Evolutionary conservation across 23 tunicate genomes (phyloP).

Genomic region (Trididemnum miniatum): DNA sequence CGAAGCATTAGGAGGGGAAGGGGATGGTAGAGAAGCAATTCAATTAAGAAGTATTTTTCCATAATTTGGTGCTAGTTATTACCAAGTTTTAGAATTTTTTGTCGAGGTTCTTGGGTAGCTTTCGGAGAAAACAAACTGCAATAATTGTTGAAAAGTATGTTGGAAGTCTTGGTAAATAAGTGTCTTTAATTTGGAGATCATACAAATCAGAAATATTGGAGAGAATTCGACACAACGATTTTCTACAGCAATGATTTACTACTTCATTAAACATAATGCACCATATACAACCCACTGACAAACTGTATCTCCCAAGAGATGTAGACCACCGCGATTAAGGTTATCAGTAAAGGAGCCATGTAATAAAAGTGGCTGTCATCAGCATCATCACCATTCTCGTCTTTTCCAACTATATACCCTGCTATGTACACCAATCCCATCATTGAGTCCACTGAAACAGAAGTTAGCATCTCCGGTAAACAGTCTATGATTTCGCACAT

Average conservation of each 20-base stretch:
- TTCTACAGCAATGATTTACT: background rate
- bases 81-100: background rate
- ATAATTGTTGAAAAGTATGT: background rate
- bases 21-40: background rate
- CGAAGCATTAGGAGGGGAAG: no score
- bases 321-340: slow-evolving; percentile 1
- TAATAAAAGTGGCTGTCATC: slow-evolving; percentile 9
- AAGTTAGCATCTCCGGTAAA: background rate
- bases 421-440: slow-evolving; percentile 10
- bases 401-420: slow-evolving; percentile 9
- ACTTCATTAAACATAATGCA: background rate
- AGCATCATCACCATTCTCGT: slow-evolving; percentile 5
- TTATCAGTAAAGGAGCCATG: background rate
- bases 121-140: slow-evolving; percentile 4
- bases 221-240: slow-evolving; percentile 4
- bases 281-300: slow-evolving; percentile 11
- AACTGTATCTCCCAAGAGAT: background rate
- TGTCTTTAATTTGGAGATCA: background rate
- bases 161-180: background rate
- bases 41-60: background rate
- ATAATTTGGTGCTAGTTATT: background rate
- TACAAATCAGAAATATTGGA: background rate
- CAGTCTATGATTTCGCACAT: slow-evolving; percentile 2
- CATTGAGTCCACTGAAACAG: background rate
- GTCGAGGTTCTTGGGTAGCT: background rate